Percentiles rank a stretch among this genome's conserved stretches.
Evolutionary conservation across 2,113 vertebrate species (phyloP).

Genomic region (Seriola rivoliana): DNA sequence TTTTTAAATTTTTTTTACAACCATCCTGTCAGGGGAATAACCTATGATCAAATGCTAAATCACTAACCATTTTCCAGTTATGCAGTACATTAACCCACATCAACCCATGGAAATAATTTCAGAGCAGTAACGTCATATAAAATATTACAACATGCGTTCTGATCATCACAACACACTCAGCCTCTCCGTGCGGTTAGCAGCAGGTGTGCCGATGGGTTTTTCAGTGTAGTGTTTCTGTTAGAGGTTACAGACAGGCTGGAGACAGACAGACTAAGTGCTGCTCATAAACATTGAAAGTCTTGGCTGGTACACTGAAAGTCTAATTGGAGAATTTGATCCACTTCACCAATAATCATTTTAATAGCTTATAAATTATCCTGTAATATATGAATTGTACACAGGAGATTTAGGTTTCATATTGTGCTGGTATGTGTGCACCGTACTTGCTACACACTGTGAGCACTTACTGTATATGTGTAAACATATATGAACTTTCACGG

Average conservation of each 20-base stretch:
- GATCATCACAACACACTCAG: slow-evolving; percentile 33
- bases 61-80: slow-evolving; percentile 3
- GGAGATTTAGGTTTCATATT: slow-evolving; percentile 52
- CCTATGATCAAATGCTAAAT: neutral
- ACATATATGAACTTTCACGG: neutral
- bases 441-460: slow-evolving; percentile 2
- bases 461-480: neutral
- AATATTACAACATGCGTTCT: slow-evolving; percentile 24
- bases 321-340: slow-evolving; percentile 74
- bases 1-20: slow-evolving; percentile 6
- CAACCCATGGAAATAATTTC: slow-evolving; percentile 12
- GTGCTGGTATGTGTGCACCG: slow-evolving; percentile 7
- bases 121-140: slow-evolving; percentile 23
- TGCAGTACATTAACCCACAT: slow-evolving; percentile 22
- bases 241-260: slow-evolving; percentile 69
- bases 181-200: slow-evolving; percentile 44
- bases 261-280: slow-evolving; percentile 57
- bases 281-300: slow-evolving; percentile 61
- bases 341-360: slow-evolving; percentile 65
- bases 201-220: slow-evolving; percentile 67
- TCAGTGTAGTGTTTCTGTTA: slow-evolving; percentile 27
- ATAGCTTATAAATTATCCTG: slow-evolving; percentile 65
- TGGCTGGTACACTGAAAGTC: slow-evolving; percentile 37
- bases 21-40: neutral
- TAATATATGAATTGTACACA: slow-evolving; percentile 61